Conservation (phyloP, 2,113 vertebrate genomes). For the Canis aureus region DNA sequence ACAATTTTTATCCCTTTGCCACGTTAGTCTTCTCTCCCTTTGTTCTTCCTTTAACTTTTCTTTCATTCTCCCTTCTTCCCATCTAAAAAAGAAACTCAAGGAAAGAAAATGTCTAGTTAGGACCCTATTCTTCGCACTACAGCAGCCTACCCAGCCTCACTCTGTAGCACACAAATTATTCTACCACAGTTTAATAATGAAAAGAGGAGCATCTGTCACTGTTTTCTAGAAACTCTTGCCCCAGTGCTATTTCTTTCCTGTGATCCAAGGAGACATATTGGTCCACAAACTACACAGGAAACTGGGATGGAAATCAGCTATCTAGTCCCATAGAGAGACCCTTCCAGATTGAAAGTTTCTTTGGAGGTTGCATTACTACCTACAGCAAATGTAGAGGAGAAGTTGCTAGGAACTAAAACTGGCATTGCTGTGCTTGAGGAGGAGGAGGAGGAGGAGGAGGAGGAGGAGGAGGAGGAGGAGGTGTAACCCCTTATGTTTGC, state of each 20-base stretch:
- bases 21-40: constrained; percentile 28
- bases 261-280: neutral
- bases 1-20: constrained; percentile 9
- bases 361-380: neutral
- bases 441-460: neutral
- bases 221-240: neutral
- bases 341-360: constrained; percentile 14
- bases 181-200: neutral
- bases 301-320: neutral
- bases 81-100: neutral
- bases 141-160: neutral
- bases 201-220: constrained; percentile 4
- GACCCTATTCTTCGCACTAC: neutral
- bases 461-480: neutral
- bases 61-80: constrained; percentile 37
- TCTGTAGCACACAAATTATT: neutral
- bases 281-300: constrained; percentile 13
- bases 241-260: neutral
- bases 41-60: constrained; percentile 49
- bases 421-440: neutral
- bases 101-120: neutral
- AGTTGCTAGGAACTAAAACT: constrained; percentile 21
- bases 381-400: constrained; percentile 45
- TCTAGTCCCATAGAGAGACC: neutral
- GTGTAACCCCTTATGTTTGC: constrained; percentile 4